These are phyloP conservation scores for Streptopelia turtur DNA, from an alignment of 2,797 vertebrate species.

Conservation along the genomic window DNA sequence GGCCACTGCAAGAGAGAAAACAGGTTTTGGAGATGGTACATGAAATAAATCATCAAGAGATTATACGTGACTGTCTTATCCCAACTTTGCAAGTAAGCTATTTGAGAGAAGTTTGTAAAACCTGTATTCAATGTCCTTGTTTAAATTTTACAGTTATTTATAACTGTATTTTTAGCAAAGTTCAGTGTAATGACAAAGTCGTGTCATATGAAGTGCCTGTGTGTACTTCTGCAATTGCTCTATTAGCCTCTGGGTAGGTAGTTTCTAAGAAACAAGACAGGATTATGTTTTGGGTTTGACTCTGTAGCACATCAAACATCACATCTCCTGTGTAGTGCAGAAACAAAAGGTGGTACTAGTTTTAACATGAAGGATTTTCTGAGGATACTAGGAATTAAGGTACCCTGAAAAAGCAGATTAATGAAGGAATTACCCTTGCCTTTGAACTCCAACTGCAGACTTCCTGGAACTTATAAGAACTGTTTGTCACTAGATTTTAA, in stretches of 20 bases:
- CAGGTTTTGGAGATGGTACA: conserved; percentile 87
- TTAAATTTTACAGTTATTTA: neutral
- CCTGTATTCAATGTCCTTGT: neutral
- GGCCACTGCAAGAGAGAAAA: conserved; percentile 84
- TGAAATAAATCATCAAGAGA: conserved; percentile 89
- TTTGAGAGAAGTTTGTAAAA: neutral
- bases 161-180: neutral
- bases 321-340: neutral
- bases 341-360: neutral
- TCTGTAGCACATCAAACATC: neutral
- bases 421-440: neutral
- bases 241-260: neutral
- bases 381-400: neutral
- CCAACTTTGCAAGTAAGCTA: conserved; percentile 88
- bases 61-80: conserved; percentile 93
- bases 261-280: neutral
- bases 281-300: neutral
- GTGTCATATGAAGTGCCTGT: neutral
- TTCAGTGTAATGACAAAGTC: neutral
- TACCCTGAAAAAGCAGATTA: neutral
- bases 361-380: neutral
- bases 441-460: neutral
- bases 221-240: neutral
- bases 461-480: neutral
- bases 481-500: neutral